These are phyloP conservation scores for Xiphophorus hellerii DNA, from an alignment of 2,113 vertebrate genomes.

Conservation along the genomic window DNA sequence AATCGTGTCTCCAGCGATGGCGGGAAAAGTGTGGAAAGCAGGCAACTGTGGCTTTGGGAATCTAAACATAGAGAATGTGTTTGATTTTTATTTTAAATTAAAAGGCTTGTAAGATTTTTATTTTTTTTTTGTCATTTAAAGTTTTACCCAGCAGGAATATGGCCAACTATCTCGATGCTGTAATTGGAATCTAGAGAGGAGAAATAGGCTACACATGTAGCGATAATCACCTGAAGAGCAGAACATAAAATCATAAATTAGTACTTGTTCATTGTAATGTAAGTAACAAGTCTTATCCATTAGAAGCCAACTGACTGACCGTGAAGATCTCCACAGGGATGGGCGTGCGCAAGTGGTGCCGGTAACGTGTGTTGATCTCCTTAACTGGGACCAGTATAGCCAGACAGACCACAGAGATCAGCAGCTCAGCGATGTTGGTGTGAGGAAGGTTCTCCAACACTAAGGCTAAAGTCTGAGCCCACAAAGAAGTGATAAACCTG, in stretches of 20 bases:
- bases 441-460: constrained; percentile 84
- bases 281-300: neutral
- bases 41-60: constrained; percentile 85
- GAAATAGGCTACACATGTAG: constrained; percentile 85
- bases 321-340: constrained; percentile 91
- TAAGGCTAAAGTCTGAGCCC: constrained; percentile 84
- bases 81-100: neutral
- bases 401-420: constrained; percentile 87
- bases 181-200: constrained; percentile 86
- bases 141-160: constrained; percentile 87
- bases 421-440: constrained; percentile 86
- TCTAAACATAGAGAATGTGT: constrained; percentile 59
- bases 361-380: constrained; percentile 87
- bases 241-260: constrained; percentile 10
- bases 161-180: constrained; percentile 87
- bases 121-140: neutral
- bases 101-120: neutral
- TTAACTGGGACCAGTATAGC: constrained; percentile 87
- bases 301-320: constrained; percentile 68
- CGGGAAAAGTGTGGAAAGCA: constrained; percentile 80
- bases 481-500: neutral
- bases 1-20: constrained; percentile 85
- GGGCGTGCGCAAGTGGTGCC: constrained; percentile 84
- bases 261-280: neutral
- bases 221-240: constrained; percentile 84